Conservation (phyloP, 2,888 invertebrate species). For the Lordiphosa fenestrarum region DNA sequence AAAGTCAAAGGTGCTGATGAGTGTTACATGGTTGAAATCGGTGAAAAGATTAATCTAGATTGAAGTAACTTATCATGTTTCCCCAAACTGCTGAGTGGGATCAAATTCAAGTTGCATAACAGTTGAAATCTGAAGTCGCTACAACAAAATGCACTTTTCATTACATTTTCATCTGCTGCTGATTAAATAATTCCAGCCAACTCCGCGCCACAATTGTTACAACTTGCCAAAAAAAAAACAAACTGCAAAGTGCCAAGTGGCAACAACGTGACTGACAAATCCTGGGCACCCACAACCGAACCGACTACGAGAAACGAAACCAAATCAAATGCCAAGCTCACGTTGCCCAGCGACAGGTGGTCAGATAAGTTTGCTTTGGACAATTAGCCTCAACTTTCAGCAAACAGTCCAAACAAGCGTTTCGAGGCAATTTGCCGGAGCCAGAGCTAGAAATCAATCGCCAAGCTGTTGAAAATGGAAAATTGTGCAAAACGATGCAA, state of each 20-base stretch:
- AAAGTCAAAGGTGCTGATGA: slow-evolving; percentile 38
- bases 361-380: slow-evolving; percentile 51
- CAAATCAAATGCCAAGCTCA: slow-evolving; percentile 20
- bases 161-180: slow-evolving; percentile 27
- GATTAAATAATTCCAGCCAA: slow-evolving; percentile 36
- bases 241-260: slow-evolving; percentile 67
- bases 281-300: slow-evolving; percentile 30
- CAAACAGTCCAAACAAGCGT: slow-evolving; percentile 53
- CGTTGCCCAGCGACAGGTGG: slow-evolving; percentile 67
- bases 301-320: slow-evolving; percentile 19
- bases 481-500: slow-evolving; percentile 57
- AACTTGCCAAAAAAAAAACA: slow-evolving; percentile 10
- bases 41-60: slow-evolving; percentile 21
- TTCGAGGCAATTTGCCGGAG: slow-evolving; percentile 53
- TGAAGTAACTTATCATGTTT: no score
- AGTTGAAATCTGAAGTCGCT: neutral
- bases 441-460: slow-evolving; percentile 60
- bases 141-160: slow-evolving; percentile 22
- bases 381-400: slow-evolving; percentile 70
- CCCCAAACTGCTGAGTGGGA: no score
- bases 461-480: slow-evolving; percentile 69
- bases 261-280: slow-evolving; percentile 73
- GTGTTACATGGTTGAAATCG: slow-evolving; percentile 21
- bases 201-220: slow-evolving; percentile 41
- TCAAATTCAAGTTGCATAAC: slow-evolving; percentile 5